Evolutionary conservation across 2,797 vertebrate species (phyloP).

Genomic region (Enteromius afrohamiltoni): DNA sequence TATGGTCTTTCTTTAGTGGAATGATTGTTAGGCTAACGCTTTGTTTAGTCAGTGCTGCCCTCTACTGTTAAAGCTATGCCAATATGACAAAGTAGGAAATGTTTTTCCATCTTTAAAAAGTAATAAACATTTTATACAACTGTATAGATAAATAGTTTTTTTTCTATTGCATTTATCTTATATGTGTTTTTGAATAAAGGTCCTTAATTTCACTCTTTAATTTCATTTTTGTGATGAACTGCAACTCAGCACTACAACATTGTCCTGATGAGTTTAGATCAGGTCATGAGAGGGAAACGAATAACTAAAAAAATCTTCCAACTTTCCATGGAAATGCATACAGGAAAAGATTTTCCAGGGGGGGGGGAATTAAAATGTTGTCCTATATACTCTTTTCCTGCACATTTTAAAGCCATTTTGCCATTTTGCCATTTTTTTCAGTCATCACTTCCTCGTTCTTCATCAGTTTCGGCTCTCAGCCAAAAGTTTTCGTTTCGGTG

Average conservation of each 20-base stretch:
- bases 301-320: neutral
- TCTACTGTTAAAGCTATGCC: neutral
- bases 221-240: neutral
- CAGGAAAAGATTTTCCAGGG: neutral
- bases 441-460: neutral
- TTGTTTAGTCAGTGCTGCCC: neutral
- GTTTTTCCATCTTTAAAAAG: neutral
- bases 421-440: too few relatives aligned
- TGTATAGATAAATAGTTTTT: neutral
- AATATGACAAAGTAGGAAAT: neutral
- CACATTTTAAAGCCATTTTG: neutral
- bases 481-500: too few relatives aligned
- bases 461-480: neutral
- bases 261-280: neutral
- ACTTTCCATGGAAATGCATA: neutral
- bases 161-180: neutral
- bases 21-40: neutral
- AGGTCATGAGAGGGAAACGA: neutral
- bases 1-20: neutral
- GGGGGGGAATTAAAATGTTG: too few relatives aligned
- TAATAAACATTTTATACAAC: conserved; percentile 4
- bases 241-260: neutral
- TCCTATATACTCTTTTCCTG: neutral
- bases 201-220: conserved; percentile 22
- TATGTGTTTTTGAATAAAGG: conserved; percentile 20